Percentiles rank a stretch among this genome's conserved stretches.
These are phyloP conservation scores for Boulengerochromis microlepis DNA, from an alignment of 2,113 vertebrate genomes.

Conservation along the genomic window DNA sequence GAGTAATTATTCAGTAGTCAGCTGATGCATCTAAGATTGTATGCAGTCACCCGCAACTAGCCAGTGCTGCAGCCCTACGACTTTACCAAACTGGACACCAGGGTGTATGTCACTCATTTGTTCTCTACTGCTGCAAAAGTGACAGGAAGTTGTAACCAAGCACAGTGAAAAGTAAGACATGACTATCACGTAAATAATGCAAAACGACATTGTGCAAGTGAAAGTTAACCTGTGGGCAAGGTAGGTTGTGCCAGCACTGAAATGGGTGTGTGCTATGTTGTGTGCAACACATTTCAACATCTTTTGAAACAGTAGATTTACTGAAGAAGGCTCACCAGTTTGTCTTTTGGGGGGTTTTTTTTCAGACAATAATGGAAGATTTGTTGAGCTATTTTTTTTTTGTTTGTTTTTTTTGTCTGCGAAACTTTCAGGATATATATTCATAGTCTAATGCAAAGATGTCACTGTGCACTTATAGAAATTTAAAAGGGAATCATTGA, in stretches of 20 bases:
- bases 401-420: background rate
- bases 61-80: background rate
- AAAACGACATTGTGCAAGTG: background rate
- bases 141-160: background rate
- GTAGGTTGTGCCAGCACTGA: background rate
- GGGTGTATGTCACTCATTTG: background rate
- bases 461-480: background rate
- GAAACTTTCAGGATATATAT: background rate
- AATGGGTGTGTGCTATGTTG: background rate
- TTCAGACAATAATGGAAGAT: background rate
- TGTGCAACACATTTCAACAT: background rate
- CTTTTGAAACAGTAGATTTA: background rate
- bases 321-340: background rate
- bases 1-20: background rate
- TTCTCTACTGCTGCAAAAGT: background rate
- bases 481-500: background rate
- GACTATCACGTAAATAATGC: background rate
- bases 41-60: fast-evolving
- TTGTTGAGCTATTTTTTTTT: fast-evolving
- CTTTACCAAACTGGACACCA: background rate
- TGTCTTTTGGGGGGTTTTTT: background rate
- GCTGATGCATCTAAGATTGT: background rate
- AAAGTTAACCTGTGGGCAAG: background rate
- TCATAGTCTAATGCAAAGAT: background rate
- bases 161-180: background rate